phyloP scores from a whole-genome alignment of 2,113 vertebrate genomes.

The Chascanopsetta lugubris region DNA sequence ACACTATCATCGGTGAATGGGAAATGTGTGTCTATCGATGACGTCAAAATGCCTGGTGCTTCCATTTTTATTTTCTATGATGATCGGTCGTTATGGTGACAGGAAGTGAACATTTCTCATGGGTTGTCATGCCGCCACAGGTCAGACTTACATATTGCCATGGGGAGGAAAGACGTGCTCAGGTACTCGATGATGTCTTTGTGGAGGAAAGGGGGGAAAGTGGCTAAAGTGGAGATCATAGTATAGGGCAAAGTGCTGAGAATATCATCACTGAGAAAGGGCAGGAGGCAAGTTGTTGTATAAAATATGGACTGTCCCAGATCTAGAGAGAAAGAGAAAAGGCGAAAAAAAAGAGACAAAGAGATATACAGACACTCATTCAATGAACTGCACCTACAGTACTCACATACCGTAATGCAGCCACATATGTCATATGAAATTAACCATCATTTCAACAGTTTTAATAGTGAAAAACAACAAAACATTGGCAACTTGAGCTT shows the following conservation, averaged over 20 bases:
- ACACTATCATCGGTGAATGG: too few relatives aligned
- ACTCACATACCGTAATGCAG: conserved; percentile 70
- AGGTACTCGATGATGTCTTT: conserved; percentile 99
- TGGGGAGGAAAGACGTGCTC: conserved; percentile 98
- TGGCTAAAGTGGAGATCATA: conserved; percentile 99
- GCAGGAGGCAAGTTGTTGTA: conserved; percentile 97
- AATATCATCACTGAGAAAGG: conserved; percentile 99
- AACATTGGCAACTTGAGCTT: conserved; percentile 33
- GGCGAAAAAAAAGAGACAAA: conserved; percentile 64
- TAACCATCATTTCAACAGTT: conserved; percentile 29
- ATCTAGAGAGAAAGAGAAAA: conserved; percentile 84
- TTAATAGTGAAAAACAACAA: conserved; percentile 37
- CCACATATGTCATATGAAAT: conserved; percentile 41
- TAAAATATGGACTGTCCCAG: conserved; percentile 99
- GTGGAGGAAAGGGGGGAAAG: conserved; percentile 98
- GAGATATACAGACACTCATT: conserved; percentile 79
- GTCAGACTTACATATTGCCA: conserved; percentile 97
- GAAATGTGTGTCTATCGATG: neutral
- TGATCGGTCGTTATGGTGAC: neutral
- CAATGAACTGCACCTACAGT: conserved; percentile 73
- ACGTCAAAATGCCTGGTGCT: too few relatives aligned
- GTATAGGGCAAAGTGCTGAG: conserved; percentile 99
- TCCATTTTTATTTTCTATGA: neutral
- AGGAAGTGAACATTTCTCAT: neutral
- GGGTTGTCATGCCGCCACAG: conserved; percentile 8